Base-by-base conservation (phyloP, 2,113 vertebrate species). In the Malurus cyaneus region DNA sequence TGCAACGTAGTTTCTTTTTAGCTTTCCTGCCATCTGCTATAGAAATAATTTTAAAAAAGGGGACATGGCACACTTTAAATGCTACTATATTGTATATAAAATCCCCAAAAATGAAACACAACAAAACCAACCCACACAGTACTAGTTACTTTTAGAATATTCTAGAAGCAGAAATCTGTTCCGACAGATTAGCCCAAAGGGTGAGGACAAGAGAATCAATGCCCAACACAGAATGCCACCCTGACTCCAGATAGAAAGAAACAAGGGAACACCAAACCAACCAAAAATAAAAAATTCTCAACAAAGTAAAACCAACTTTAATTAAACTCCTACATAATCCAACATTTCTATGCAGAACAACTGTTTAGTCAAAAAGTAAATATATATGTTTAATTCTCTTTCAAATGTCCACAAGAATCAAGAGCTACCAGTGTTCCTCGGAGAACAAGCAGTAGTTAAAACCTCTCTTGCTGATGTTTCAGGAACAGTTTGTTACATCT, bases 241-340 rank as follows among this genome's bases (percentile, higher is more conserved):
- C 25, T 36, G 13, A 25, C 28, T 81, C 61, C 60, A 64, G 31
- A 14, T 5, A 72, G 34, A 81, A 80, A 97, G 67, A 88, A 93
- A 80, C 59, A 80, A 46, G 3, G 24, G 65, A 73, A n/a, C 2
- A 13, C 31, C 34, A 21, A 80, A 83, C 24, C 16, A 66, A 28
- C 6, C 90, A 52, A 20, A 20, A 93, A 73, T 9, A 69, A 65
- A 72, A 57, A 61, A 59, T 56, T 92, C 61, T 83, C 71, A 92
- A 98, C 95, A 98, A 97, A 98, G 97, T 98, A 97, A 97, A 98
- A 97, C 96, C 82, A 89, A 91, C 77, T 98, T 97, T 97, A 98
- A 98, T 98, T 97, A 95, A 98, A 97, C 92, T 97, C 96, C 97
- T 96, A 97, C 96, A 93, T 94, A 96, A 97, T 97, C 92, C 93